Percentiles rank a stretch among this genome's conserved stretches.
These are phyloP conservation scores for Agapornis roseicollis DNA, from an alignment of 2,113 vertebrate genomes.

Conservation along the genomic window DNA sequence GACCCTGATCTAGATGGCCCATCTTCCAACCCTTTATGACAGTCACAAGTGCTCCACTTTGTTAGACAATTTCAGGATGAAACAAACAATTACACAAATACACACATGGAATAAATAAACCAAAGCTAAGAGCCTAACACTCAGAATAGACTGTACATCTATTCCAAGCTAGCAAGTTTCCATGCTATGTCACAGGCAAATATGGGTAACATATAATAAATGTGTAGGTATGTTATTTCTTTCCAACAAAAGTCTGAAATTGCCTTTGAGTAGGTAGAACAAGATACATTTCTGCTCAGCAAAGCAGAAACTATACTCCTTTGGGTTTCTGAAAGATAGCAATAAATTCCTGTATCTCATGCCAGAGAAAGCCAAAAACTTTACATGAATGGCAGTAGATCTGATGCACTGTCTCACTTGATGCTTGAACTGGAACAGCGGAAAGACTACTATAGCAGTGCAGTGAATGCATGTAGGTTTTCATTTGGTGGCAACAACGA, in stretches of 20 bases:
- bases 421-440: background rate
- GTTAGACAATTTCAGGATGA: background rate
- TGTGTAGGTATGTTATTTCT: background rate
- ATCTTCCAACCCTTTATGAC: background rate
- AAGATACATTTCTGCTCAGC: background rate
- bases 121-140: background rate
- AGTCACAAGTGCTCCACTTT: background rate
- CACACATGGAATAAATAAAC: background rate
- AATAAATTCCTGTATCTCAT: background rate
- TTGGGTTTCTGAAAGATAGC: background rate
- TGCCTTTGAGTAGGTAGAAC: background rate
- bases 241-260: background rate
- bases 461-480: background rate
- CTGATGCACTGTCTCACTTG: background rate
- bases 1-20: background rate
- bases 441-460: background rate
- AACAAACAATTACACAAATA: background rate
- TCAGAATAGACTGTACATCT: background rate
- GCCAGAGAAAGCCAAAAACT: background rate
- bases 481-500: background rate
- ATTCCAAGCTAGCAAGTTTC: background rate
- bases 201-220: background rate
- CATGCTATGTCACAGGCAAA: background rate
- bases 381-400: background rate
- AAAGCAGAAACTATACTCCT: background rate